Base-by-base conservation (phyloP, 2,113 vertebrate genomes). In the Diphyllodes magnificus region DNA sequence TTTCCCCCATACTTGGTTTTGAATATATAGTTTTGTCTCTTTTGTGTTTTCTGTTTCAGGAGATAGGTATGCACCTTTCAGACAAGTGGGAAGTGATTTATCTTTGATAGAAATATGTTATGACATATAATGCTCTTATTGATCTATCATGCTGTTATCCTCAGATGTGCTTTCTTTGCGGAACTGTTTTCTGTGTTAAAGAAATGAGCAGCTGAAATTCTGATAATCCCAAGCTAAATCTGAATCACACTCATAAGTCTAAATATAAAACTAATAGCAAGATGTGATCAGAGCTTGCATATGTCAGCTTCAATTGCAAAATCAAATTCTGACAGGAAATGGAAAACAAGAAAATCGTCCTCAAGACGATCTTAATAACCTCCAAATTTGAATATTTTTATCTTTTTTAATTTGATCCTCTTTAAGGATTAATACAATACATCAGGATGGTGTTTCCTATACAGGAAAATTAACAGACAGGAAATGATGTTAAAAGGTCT, bases 291-390 rank as follows among this genome's bases (percentile, higher is more conserved):
- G 65, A 56, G 51, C 93, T 94, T 78, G 49, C n/a, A 30, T 88
- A 63, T 72, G 78, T 68, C 89, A 83, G 35, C 37, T 94, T 95
- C 83, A 88, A 81, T 91, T 90, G 70, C 39, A 93, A 70, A 92
- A 95, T 90, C 56, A 84, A 54, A 86, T 91, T 93, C 71, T 97
- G 90, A 28, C 68, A 96, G 72, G 90, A 97, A 93, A 56, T 61
- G 69, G 82, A 79, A 94, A 93, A 90, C 59, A 78, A 88, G 59
- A 81, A 94, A 95, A 59, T 82, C 39, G 33, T 60, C 25, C 76
- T 73, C 51, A 77, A 65, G 45, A 89, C 30, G 28, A 84, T 72
- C 56, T n/a, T 86, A 76, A 61, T 90, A 80, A 78, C 57, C 60
- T 68, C 5, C 4, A 92, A 94, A 94, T 92, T n/a, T 82, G 35